Conservation (phyloP, 2,797 vertebrate genomes). For the Chelon labrosus region DNA sequence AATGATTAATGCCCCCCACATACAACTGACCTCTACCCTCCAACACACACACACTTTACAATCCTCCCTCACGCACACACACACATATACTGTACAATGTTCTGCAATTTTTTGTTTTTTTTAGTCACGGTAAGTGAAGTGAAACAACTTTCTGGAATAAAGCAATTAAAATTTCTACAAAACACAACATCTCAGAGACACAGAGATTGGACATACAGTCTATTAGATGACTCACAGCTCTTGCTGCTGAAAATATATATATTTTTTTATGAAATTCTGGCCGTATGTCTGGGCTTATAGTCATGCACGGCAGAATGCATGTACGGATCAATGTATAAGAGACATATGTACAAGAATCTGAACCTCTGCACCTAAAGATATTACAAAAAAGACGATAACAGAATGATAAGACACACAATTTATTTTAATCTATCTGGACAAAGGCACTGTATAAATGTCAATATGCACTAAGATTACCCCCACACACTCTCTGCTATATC, state of each 20-base stretch:
- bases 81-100: not conserved
- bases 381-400: conserved; percentile 6
- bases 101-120: not conserved
- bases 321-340: not conserved
- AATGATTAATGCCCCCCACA: conserved; percentile 55
- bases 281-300: conserved; percentile 14
- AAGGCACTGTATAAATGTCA: not conserved
- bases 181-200: not conserved
- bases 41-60: not conserved
- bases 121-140: not conserved
- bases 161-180: not conserved
- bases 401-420: not conserved
- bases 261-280: conserved; percentile 17
- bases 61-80: too few relatives aligned
- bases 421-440: not conserved
- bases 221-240: conserved; percentile 4
- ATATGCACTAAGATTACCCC: not conserved
- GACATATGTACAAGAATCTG: not conserved
- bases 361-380: conserved; percentile 7
- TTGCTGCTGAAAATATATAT: conserved; percentile 11
- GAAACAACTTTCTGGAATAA: not conserved
- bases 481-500: conserved; percentile 15
- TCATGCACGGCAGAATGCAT: not conserved
- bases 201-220: conserved; percentile 9
- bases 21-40: conserved; percentile 4